Evolutionary conservation across 2,888 invertebrate genomes (phyloP).

Genomic region (Euproctis similis): DNA sequence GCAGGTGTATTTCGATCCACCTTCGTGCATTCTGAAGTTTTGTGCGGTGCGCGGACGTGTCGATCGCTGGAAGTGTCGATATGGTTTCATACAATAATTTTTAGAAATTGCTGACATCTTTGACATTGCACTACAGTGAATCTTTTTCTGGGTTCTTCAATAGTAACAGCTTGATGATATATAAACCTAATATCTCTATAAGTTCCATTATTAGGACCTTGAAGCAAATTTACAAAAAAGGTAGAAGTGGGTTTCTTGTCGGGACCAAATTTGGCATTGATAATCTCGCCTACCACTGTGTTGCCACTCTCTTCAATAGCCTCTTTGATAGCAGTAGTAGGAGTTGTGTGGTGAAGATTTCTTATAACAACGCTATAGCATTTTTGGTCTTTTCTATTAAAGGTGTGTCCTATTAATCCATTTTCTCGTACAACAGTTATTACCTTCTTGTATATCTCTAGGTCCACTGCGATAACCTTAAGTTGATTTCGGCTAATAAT

Average conservation of each 20-base stretch:
- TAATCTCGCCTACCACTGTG: not conserved
- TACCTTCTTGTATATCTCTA: not conserved
- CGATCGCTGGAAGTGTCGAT: not conserved
- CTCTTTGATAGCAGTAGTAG: not conserved
- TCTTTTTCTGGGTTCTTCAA: constrained; percentile 1
- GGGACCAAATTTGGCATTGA: constrained; percentile 1
- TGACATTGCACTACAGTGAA: constrained; percentile 1
- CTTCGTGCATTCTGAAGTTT: too few relatives aligned
- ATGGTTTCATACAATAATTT: constrained; percentile 1
- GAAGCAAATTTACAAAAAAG: constrained; percentile 1
- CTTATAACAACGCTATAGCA: constrained; percentile 5
- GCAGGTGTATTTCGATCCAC: too few relatives aligned
- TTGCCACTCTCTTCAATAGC: too few relatives aligned
- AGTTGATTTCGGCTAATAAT: not conserved
- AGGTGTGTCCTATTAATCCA: constrained; percentile 7
- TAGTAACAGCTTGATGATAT: constrained; percentile 1
- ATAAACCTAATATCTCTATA: constrained; percentile 1
- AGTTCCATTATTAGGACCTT: not conserved
- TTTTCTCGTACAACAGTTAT: constrained; percentile 1
- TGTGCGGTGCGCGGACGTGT: not conserved
- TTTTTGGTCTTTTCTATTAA: constrained; percentile 6
- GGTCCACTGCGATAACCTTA: not conserved
- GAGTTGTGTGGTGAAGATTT: constrained; percentile 7
- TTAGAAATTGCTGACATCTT: constrained; percentile 1
- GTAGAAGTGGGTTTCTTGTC: constrained; percentile 1